A percentile compares a stretch with the other conserved stretches of the same genome.
These are phyloP conservation scores for Sesia apiformis DNA, from an alignment of 2,888 invertebrate genomes.

Conservation along the genomic window DNA sequence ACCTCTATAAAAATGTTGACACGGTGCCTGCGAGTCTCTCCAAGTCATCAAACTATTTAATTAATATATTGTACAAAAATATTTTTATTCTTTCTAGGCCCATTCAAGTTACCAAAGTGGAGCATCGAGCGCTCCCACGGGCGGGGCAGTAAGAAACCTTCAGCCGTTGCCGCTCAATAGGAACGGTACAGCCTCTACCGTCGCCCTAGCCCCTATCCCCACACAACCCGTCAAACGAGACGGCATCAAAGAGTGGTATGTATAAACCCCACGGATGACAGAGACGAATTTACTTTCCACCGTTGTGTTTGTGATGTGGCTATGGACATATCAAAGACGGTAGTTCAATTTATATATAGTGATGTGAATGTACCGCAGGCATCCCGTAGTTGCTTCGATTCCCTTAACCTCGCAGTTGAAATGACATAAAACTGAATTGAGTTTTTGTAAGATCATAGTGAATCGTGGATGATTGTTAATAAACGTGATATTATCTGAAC, in stretches of 20 bases:
- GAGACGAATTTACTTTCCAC: slow-evolving; percentile 4
- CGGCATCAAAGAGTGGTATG: slow-evolving; percentile 98
- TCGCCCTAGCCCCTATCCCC: slow-evolving; percentile 70
- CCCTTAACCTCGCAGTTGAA: slow-evolving; percentile 16
- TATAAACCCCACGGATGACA: slow-evolving; percentile 65
- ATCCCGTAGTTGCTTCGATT: slow-evolving; percentile 35
- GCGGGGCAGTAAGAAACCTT: slow-evolving; percentile 65
- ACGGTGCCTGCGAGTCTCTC: too few relatives aligned
- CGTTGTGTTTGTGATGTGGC: slow-evolving; percentile 14
- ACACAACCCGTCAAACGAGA: slow-evolving; percentile 81
- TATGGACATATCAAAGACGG: slow-evolving; percentile 35
- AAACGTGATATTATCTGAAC: slow-evolving; percentile 9
- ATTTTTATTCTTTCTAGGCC: slow-evolving; percentile 30
- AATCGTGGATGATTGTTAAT: slow-evolving; percentile 12
- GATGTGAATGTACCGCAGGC: slow-evolving; percentile 20
- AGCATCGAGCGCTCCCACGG: slow-evolving; percentile 58
- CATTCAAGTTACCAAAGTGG: slow-evolving; percentile 65
- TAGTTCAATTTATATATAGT: slow-evolving; percentile 22
- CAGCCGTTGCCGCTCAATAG: slow-evolving; percentile 58
- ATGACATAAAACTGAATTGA: background rate
- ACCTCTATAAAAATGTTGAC: too few relatives aligned
- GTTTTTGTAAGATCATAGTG: background rate
- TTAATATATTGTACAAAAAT: too few relatives aligned
- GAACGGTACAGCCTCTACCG: slow-evolving; percentile 45
- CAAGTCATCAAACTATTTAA: too few relatives aligned